A percentile compares a stretch with the other conserved stretches of the same genome.
These are phyloP conservation scores for Sycophaga agraensis DNA, from an alignment of 1,140 invertebrate genomes.

Conservation along the genomic window DNA sequence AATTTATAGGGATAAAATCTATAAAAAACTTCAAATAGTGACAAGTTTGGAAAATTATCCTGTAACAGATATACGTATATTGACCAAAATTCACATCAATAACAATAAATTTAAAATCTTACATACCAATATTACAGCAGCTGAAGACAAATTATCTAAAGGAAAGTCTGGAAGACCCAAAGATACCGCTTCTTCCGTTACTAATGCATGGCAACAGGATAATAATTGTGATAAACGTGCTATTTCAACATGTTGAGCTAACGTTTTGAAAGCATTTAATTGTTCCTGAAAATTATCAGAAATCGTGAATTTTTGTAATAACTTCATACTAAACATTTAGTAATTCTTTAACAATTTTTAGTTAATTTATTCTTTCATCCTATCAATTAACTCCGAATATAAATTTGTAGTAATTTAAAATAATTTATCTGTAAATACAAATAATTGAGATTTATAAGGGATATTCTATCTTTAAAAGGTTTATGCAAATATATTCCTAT, in stretches of 20 bases:
- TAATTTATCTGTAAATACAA: too few relatives aligned
- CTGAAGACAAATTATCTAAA: constrained; percentile 73
- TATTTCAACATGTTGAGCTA: constrained; percentile 61
- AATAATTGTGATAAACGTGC: constrained; percentile 70
- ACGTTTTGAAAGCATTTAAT: constrained; percentile 56
- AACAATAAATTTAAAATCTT: neutral
- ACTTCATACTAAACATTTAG: too few relatives aligned
- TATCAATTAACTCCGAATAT: too few relatives aligned
- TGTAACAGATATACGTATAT: constrained; percentile 51
- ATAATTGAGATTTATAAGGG: too few relatives aligned
- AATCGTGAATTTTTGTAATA: too few relatives aligned
- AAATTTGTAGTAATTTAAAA: too few relatives aligned
- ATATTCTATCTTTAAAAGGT: too few relatives aligned
- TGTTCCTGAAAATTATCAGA: constrained; percentile 66
- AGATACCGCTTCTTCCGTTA: constrained; percentile 68
- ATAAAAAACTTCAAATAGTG: constrained; percentile 68
- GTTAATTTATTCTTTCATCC: too few relatives aligned
- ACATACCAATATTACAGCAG: constrained; percentile 74
- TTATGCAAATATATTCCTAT: too few relatives aligned
- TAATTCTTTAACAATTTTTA: too few relatives aligned
- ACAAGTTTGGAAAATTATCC: constrained; percentile 69
- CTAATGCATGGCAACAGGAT: constrained; percentile 74
- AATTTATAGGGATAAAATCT: constrained; percentile 82
- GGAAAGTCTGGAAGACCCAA: constrained; percentile 89
- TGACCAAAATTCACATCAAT: neutral